Evolutionary conservation across 2,797 vertebrate species (phyloP).

Genomic region (Sebastes paucispinis): DNA sequence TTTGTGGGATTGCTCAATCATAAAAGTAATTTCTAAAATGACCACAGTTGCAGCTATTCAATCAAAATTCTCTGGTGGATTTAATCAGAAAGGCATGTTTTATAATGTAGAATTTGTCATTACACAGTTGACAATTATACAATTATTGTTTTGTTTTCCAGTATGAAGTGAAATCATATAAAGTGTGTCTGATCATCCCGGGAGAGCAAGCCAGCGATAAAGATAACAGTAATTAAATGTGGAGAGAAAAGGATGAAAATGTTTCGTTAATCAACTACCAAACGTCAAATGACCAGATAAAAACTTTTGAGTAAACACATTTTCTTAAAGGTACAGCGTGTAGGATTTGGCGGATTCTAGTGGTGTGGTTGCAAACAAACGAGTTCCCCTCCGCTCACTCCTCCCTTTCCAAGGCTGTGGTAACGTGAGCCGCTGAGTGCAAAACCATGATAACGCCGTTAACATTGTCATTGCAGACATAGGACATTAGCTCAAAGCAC

Average conservation of each 20-base stretch:
- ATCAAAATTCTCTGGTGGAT: neutral
- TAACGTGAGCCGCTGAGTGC: no score
- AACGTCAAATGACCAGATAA: neutral
- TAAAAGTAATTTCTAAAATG: neutral
- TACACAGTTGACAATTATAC: neutral
- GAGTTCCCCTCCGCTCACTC: no score
- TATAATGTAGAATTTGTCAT: neutral
- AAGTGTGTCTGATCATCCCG: neutral
- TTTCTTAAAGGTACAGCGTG: neutral
- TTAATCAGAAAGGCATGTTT: neutral
- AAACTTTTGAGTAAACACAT: neutral
- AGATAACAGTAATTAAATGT: slow-evolving; percentile 16
- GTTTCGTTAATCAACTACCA: neutral
- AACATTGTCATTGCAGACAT: neutral
- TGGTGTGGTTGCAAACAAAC: no score
- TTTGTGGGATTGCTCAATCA: neutral
- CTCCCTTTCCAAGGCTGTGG: no score
- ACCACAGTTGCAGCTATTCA: neutral
- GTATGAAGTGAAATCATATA: neutral
- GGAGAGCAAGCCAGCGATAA: neutral
- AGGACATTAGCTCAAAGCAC: neutral
- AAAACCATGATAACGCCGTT: accelerated
- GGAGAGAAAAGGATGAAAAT: neutral
- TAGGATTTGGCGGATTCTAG: no score
- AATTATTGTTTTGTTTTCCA: neutral